Base-by-base conservation (phyloP, 2,888 invertebrate genomes). In the Torymus aiolomorphi region DNA sequence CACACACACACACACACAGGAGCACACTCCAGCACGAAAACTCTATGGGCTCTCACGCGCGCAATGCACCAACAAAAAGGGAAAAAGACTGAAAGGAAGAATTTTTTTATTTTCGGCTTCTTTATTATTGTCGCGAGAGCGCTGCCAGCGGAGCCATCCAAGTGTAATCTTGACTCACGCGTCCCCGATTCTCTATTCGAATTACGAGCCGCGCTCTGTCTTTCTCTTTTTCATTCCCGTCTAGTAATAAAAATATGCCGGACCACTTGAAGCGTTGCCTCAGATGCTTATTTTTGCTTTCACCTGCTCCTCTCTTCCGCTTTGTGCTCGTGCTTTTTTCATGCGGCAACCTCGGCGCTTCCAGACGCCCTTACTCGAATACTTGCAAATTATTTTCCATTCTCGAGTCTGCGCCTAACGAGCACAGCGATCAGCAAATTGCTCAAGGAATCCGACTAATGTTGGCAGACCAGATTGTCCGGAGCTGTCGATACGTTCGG, bases 151-250 rank as follows among this genome's bases (percentile, higher is more conserved):
- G 65, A 74, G 52, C 2, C 77, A 71, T 71, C 77, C 20, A 59
- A 71, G 71, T 71, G 77, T 71, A 66, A 71, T 71, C 77, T 67
- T 66, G 67, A 59, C 67, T 61, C 71, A 51, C 77, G 77, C 77
- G 77, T 63, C 77, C 65, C 59, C 71, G 77, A 77, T 77, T 77
- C 71, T 77, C 71, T 62, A 71, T 71, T 77, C 63, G 71, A 71
- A 77, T 71, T 63, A 57, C 16, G 54, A 10, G 31, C 54, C 49
- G 13, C 24, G n/a, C 18, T 14, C 51, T n/a, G n/a, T 49, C 54
- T 56, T 56, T 71, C 12, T 56, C 8, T 69, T 51, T 62, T 63
- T 65, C 56, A 54, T 42, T 73, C 63, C 13, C 16, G 51, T 31
- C 20, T 31, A 18, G 63, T 66, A 65, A 54, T 65, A 74, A 74